A percentile compares a stretch with the other conserved stretches of the same genome.
Conservation (phyloP, 2,113 vertebrate species). For the Toxotes jaculatrix region DNA sequence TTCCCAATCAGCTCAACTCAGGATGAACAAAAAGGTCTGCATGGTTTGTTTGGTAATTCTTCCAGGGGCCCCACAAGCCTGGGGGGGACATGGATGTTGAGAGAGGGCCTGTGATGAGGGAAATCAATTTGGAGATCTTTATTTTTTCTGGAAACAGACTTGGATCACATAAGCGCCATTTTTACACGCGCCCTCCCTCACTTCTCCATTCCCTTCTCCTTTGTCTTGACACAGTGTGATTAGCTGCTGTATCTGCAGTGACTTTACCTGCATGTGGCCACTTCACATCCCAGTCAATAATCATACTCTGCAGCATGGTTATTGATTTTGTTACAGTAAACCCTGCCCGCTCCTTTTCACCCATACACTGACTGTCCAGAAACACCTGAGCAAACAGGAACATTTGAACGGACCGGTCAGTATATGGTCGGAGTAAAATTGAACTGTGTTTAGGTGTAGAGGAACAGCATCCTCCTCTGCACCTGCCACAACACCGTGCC, state of each 20-base stretch:
- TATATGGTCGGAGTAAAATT: slow-evolving; percentile 89
- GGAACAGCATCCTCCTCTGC: slow-evolving; percentile 84
- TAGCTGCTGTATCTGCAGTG: slow-evolving; percentile 78
- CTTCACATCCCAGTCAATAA: slow-evolving; percentile 88
- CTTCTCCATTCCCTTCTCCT: slow-evolving; percentile 90
- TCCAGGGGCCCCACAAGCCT: slow-evolving; percentile 83
- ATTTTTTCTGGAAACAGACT: slow-evolving; percentile 11
- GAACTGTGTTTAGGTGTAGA: slow-evolving; percentile 81
- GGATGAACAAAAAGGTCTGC: slow-evolving; percentile 91
- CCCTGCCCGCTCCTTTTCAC: slow-evolving; percentile 81
- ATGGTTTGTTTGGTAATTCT: slow-evolving; percentile 89
- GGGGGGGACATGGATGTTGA: slow-evolving; percentile 94
- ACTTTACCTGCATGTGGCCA: slow-evolving; percentile 90
- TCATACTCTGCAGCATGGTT: slow-evolving; percentile 89
- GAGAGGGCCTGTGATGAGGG: slow-evolving; percentile 85
- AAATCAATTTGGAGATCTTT: slow-evolving; percentile 30
- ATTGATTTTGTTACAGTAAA: slow-evolving; percentile 89
- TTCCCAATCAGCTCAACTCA: slow-evolving; percentile 86
- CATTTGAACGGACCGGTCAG: slow-evolving; percentile 62
- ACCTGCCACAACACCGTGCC: slow-evolving; percentile 75
- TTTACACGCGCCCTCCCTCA: slow-evolving; percentile 90
- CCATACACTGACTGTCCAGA: slow-evolving; percentile 88
- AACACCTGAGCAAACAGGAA: slow-evolving; percentile 32
- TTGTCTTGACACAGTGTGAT: slow-evolving; percentile 79
- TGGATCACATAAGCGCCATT: neutral